These are phyloP conservation scores for Anomalospiza imberbis DNA, from an alignment of 2,797 vertebrate genomes.

Conservation along the genomic window DNA sequence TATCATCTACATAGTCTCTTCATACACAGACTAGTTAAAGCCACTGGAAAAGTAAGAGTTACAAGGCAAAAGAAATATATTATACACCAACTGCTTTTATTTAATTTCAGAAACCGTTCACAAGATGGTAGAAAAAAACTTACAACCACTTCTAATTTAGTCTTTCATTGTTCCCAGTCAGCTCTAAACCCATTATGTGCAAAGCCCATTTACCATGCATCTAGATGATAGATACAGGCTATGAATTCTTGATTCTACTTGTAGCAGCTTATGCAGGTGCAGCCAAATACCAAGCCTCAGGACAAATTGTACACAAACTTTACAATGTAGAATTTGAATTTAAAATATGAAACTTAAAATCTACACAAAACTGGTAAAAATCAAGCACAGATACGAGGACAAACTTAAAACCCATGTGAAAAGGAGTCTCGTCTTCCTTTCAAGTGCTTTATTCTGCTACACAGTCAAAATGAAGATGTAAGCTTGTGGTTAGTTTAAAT, in stretches of 20 bases:
- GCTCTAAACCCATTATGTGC: slow-evolving; percentile 79
- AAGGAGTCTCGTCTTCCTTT: slow-evolving; percentile 73
- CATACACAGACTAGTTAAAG: slow-evolving; percentile 7
- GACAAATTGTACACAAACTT: slow-evolving; percentile 88
- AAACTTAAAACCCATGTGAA: slow-evolving; percentile 78
- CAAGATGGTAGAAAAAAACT: slow-evolving; percentile 77
- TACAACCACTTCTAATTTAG: slow-evolving; percentile 73
- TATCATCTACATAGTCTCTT: neutral
- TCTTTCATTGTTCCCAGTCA: slow-evolving; percentile 74
- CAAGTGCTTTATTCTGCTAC: slow-evolving; percentile 81
- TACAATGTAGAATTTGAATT: slow-evolving; percentile 81
- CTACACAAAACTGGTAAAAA: slow-evolving; percentile 92
- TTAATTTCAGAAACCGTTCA: slow-evolving; percentile 84
- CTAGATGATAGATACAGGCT: slow-evolving; percentile 87
- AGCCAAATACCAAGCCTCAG: slow-evolving; percentile 88
- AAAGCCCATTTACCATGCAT: slow-evolving; percentile 90
- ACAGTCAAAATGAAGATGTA: slow-evolving; percentile 77
- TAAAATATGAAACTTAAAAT: slow-evolving; percentile 87
- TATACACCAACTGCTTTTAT: slow-evolving; percentile 82
- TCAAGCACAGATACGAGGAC: slow-evolving; percentile 81
- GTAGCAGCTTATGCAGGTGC: slow-evolving; percentile 87
- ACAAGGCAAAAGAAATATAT: slow-evolving; percentile 68
- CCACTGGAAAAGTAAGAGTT: slow-evolving; percentile 54
- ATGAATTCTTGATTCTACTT: slow-evolving; percentile 82
- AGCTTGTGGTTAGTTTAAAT: slow-evolving; percentile 92